Evolutionary conservation across 2,888 invertebrate genomes (phyloP).

Genomic region (Tanypteryx hageni): DNA sequence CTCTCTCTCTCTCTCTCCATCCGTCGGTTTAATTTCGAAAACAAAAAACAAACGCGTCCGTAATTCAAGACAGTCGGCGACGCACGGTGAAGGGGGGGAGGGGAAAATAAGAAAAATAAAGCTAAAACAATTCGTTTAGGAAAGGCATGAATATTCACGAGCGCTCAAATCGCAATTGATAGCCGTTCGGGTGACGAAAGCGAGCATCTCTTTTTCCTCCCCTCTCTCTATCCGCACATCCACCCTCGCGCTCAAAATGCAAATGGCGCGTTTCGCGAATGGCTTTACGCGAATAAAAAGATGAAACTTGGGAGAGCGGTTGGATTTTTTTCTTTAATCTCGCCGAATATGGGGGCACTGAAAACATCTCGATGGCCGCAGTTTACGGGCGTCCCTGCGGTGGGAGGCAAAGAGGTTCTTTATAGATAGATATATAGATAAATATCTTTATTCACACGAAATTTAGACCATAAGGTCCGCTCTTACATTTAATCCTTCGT

Average conservation of each 20-base stretch:
- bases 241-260: conserved; percentile 16
- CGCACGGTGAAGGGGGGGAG: not conserved
- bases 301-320: not conserved
- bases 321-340: not conserved
- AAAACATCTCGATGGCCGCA: no score
- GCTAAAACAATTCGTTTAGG: not conserved
- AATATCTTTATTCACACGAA: no score
- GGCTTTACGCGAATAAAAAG: not conserved
- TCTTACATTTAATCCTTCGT: no score
- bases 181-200: not conserved
- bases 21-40: no score
- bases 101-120: not conserved
- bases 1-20: not conserved
- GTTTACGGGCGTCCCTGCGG: not conserved
- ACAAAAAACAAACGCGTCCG: not conserved
- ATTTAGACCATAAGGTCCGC: no score
- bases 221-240: not conserved
- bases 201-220: no score
- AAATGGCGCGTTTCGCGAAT: not conserved
- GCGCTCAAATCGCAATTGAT: conserved; percentile 5
- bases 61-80: not conserved
- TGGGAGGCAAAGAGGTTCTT: not conserved
- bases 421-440: no score
- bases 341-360: not conserved
- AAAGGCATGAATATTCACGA: conserved; percentile 37